Percentiles rank a stretch among this genome's conserved stretches.
phyloP scores from a whole-genome alignment of 1,140 invertebrate species.

The Onthophagus taurus region DNA sequence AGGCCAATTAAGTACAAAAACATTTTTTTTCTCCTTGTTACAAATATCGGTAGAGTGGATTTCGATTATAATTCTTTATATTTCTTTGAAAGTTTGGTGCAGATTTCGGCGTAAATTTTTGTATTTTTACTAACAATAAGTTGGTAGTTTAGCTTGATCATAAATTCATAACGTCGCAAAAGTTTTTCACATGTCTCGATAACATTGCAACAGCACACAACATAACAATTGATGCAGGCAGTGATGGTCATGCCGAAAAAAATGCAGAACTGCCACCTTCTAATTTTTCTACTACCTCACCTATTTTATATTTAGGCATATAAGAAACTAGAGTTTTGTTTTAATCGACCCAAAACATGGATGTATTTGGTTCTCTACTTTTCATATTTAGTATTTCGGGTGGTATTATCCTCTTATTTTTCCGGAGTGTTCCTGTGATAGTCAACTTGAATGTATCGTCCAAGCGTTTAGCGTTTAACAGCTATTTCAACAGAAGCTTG shows the following conservation, averaged over 20 bases:
- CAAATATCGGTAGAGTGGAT: too few species aligned
- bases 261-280: slow-evolving; percentile 6
- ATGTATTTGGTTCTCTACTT: not conserved
- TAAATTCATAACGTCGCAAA: slow-evolving; percentile 5
- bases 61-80: not conserved
- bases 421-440: slow-evolving; percentile 1
- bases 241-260: slow-evolving; percentile 6
- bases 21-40: too few species aligned
- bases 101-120: slow-evolving; percentile 5
- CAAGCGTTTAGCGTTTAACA: slow-evolving; percentile 17
- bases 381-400: not conserved
- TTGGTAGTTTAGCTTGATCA: not conserved
- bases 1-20: too few species aligned
- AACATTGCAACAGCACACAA: not conserved
- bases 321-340: slow-evolving; percentile 8
- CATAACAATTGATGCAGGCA: not conserved
- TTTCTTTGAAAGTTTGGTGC: not conserved
- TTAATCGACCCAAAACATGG: slow-evolving; percentile 3
- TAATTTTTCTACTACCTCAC: slow-evolving; percentile 1
- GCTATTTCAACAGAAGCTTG: slow-evolving; percentile 33
- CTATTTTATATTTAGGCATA: slow-evolving; percentile 5
- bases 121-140: not conserved
- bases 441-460: slow-evolving; percentile 1
- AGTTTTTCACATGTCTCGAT: slow-evolving; percentile 1
- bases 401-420: slow-evolving; percentile 7